Evolutionary conservation across 2,888 invertebrate species (phyloP).

Genomic region (Elaeidobius kamerunicus): DNA sequence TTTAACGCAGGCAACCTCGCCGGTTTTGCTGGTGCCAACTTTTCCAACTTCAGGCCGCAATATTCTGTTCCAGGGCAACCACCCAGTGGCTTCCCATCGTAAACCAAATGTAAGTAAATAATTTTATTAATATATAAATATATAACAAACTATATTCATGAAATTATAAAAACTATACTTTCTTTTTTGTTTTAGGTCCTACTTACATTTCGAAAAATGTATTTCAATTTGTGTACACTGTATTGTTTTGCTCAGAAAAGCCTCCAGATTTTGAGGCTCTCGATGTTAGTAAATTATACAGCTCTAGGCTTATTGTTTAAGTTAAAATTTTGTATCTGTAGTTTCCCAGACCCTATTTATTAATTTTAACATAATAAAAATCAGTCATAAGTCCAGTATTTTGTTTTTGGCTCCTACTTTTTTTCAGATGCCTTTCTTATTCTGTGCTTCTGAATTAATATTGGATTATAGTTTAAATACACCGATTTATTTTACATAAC

Average conservation of each 20-base stretch:
- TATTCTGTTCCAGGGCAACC: conserved; percentile 70
- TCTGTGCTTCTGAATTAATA: too few relatives aligned
- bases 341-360: conserved; percentile 25
- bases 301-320: conserved; percentile 25
- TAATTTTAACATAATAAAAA: conserved; percentile 25
- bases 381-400: conserved; percentile 6
- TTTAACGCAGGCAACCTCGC: conserved; percentile 71
- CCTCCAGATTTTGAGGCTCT: conserved; percentile 14
- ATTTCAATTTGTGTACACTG: conserved; percentile 24
- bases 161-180: too few relatives aligned
- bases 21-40: conserved; percentile 76
- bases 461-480: not conserved
- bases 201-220: conserved; percentile 17
- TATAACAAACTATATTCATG: not conserved
- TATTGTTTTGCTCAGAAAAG: conserved; percentile 28
- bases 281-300: conserved; percentile 25
- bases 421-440: too few relatives aligned
- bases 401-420: conserved; percentile 1
- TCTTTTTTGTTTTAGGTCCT: conserved; percentile 19
- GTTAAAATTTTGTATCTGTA: conserved; percentile 29
- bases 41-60: conserved; percentile 88
- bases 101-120: conserved; percentile 30
- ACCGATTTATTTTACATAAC: too few relatives aligned
- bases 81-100: conserved; percentile 48
- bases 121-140: not conserved